These are phyloP conservation scores for Moxostoma hubbsi DNA, from an alignment of 2,797 vertebrate genomes.

Conservation along the genomic window DNA sequence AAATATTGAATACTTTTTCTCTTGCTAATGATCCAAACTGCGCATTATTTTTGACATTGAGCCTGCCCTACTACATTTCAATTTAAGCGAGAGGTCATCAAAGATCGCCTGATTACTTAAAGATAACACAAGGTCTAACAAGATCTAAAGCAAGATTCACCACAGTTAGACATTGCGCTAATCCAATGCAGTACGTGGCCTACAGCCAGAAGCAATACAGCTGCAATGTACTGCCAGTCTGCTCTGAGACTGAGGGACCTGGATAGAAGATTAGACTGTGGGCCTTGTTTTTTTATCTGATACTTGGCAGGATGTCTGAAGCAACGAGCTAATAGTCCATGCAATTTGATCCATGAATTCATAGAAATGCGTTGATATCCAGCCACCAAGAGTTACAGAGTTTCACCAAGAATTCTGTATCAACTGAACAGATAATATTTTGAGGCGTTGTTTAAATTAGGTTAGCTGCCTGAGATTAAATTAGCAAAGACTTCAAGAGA, in stretches of 20 bases:
- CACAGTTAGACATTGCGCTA: constrained; percentile 41
- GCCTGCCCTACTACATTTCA: neutral
- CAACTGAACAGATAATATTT: neutral
- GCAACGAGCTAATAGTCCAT: constrained; percentile 7
- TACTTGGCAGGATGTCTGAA: constrained; percentile 17
- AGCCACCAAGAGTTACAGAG: neutral
- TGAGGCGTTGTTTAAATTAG: neutral
- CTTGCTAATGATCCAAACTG: neutral
- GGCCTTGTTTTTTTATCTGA: constrained; percentile 42
- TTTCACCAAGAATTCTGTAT: neutral
- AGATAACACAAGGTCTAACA: constrained; percentile 66
- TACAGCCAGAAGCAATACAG: constrained; percentile 56
- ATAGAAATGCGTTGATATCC: constrained; percentile 17
- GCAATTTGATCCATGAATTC: constrained; percentile 22
- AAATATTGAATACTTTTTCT: no score
- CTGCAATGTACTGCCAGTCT: constrained; percentile 65
- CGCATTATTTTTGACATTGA: neutral
- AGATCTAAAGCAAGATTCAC: constrained; percentile 72
- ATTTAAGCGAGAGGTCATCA: neutral
- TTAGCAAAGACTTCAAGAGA: neutral
- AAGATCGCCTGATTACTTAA: constrained; percentile 75
- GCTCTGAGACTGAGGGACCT: neutral
- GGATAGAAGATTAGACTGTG: constrained; percentile 7
- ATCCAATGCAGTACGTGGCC: constrained; percentile 30
- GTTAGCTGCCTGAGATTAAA: neutral